These are phyloP conservation scores for Hemiprocne comata DNA, from an alignment of 2,113 vertebrate species.

Conservation along the genomic window DNA sequence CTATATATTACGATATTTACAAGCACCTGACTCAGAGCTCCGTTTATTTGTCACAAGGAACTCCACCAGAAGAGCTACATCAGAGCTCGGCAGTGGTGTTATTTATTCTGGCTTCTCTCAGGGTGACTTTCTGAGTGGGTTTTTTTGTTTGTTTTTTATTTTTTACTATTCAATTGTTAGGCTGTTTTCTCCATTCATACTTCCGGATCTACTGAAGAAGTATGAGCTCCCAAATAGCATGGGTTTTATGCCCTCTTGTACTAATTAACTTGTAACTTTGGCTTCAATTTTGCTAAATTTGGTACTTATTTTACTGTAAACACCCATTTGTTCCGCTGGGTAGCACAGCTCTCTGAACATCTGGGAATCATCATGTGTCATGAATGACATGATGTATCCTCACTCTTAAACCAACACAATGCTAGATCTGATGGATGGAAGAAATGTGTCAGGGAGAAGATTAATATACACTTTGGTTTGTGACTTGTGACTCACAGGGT, in stretches of 20 bases:
- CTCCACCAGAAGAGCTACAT: constrained; percentile 45
- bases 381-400: constrained; percentile 75
- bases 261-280: constrained; percentile 73
- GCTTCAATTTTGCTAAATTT: constrained; percentile 68
- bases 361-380: constrained; percentile 75
- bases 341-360: constrained; percentile 67
- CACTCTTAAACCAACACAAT: constrained; percentile 68
- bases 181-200: constrained; percentile 38
- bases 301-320: constrained; percentile 63
- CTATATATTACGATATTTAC: background rate
- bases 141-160: background rate
- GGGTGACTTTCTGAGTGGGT: constrained; percentile 1
- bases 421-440: constrained; percentile 70
- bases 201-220: constrained; percentile 52
- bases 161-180: constrained; percentile 33
- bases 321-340: constrained; percentile 71
- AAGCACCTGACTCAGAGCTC: constrained; percentile 43
- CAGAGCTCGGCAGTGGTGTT: constrained; percentile 15
- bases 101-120: constrained; percentile 39
- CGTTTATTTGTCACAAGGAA: constrained; percentile 38
- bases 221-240: background rate
- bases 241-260: background rate
- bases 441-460: constrained; percentile 54
- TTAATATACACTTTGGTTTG: constrained; percentile 45
- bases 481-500: constrained; percentile 63